Evolutionary conservation across 2,113 vertebrate species (phyloP).

Genomic region (Syngnathus floridae): DNA sequence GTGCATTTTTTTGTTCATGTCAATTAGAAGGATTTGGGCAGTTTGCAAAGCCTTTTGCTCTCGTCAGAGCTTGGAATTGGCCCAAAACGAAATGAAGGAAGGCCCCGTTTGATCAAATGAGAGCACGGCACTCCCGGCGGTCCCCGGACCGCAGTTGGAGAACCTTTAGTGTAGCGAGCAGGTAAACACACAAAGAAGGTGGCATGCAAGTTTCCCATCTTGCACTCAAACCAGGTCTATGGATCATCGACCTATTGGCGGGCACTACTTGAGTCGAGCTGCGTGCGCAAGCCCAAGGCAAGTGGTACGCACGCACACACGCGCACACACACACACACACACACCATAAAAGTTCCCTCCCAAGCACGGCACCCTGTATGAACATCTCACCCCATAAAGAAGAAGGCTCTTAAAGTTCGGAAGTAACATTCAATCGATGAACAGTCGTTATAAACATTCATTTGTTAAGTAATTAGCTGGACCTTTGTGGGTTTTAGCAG

Average conservation of each 20-base stretch:
- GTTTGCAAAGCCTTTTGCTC: too few relatives aligned
- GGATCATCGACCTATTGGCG: conserved; percentile 51
- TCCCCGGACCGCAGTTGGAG: neutral
- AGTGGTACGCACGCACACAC: conserved; percentile 30
- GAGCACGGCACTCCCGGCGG: neutral
- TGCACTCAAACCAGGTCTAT: conserved; percentile 52
- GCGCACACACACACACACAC: conserved; percentile 14
- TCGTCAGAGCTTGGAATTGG: too few relatives aligned
- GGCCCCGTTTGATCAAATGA: too few relatives aligned
- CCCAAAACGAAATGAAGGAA: too few relatives aligned
- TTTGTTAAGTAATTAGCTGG: conserved; percentile 35
- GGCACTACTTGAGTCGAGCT: conserved; percentile 48
- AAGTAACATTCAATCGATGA: conserved; percentile 64
- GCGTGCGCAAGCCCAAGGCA: conserved; percentile 49
- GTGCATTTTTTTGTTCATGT: too few relatives aligned
- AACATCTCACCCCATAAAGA: conserved; percentile 26
- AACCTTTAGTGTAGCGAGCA: conserved; percentile 51
- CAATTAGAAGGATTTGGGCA: too few relatives aligned
- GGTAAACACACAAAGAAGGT: conserved; percentile 43
- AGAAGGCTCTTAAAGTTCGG: conserved; percentile 55
- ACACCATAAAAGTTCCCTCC: conserved; percentile 29
- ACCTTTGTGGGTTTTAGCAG: conserved; percentile 59
- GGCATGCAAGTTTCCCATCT: conserved; percentile 52
- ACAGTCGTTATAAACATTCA: conserved; percentile 68
- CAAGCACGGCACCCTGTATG: conserved; percentile 29